phyloP scores from a whole-genome alignment of 2,113 vertebrate species.

The Phyllostomus hastatus region DNA sequence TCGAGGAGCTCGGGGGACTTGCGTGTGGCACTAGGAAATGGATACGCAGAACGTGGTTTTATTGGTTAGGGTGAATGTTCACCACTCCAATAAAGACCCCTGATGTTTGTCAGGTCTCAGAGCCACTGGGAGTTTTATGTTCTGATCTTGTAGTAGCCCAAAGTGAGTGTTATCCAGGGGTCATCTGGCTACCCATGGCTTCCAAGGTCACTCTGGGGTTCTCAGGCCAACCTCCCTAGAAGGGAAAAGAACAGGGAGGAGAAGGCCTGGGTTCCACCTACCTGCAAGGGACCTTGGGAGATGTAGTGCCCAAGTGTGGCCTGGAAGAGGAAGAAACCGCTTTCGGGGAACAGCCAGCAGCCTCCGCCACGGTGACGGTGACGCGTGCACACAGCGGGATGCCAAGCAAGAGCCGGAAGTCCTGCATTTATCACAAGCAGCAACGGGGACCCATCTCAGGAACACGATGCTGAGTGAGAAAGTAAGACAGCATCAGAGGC shows the following conservation, averaged over 20 bases:
- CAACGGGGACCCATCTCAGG: neutral
- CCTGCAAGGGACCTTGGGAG: neutral
- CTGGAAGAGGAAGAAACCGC: neutral
- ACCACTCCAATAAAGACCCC: neutral
- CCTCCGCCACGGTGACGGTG: neutral
- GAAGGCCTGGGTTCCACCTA: neutral
- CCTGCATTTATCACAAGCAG: neutral
- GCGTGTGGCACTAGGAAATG: neutral
- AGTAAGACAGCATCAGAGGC: neutral
- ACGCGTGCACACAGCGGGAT: neutral
- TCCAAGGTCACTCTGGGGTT: neutral
- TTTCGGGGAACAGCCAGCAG: neutral
- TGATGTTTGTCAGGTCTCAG: neutral
- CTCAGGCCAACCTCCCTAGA: neutral
- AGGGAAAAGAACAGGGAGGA: too few relatives aligned
- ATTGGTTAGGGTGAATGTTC: neutral
- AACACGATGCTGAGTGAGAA: neutral
- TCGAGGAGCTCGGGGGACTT: neutral
- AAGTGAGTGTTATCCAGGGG: neutral
- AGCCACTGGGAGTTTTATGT: neutral
- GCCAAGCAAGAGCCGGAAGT: neutral
- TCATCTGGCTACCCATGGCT: neutral
- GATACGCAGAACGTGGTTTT: neutral
- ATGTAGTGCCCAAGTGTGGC: slow-evolving; percentile 1
- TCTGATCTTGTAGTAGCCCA: neutral